Conservation (phyloP, 2,797 vertebrate species). For the Moxostoma hubbsi region DNA sequence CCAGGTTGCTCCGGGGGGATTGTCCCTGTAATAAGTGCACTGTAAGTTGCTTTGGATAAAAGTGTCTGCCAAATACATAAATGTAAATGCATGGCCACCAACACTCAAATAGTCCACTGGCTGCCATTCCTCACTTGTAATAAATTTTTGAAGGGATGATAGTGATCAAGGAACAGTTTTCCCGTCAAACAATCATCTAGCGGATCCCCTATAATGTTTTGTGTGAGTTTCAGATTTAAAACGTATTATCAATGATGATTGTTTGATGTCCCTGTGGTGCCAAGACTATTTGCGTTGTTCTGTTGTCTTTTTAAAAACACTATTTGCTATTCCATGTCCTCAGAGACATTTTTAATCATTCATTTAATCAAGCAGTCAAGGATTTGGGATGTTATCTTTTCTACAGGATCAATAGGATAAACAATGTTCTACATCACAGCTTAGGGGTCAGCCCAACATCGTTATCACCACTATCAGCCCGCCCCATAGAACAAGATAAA, state of each 20-base stretch:
- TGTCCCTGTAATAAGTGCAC: too few relatives aligned
- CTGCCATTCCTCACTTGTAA: too few relatives aligned
- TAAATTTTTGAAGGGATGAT: too few relatives aligned
- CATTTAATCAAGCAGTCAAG: constrained; percentile 53
- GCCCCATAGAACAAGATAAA: constrained; percentile 50
- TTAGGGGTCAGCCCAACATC: constrained; percentile 43
- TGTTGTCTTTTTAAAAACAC: constrained; percentile 33
- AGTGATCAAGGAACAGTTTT: too few relatives aligned
- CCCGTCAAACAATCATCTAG: too few relatives aligned
- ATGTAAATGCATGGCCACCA: too few relatives aligned
- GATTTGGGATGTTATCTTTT: constrained; percentile 56
- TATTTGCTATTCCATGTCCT: constrained; percentile 38
- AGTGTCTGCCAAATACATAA: too few relatives aligned
- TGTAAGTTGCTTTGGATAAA: too few relatives aligned
- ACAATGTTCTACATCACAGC: constrained; percentile 55
- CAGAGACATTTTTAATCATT: constrained; percentile 55
- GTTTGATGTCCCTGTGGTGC: background rate
- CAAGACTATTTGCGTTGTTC: background rate
- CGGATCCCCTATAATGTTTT: background rate
- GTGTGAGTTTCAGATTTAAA: background rate
- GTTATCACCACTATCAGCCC: constrained; percentile 52
- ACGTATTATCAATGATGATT: background rate
- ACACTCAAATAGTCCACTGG: too few relatives aligned
- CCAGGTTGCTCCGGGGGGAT: too few relatives aligned
- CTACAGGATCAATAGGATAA: constrained; percentile 59